Base-by-base conservation (phyloP, 1,140 invertebrate genomes). In the Temnothorax longispinosus region DNA sequence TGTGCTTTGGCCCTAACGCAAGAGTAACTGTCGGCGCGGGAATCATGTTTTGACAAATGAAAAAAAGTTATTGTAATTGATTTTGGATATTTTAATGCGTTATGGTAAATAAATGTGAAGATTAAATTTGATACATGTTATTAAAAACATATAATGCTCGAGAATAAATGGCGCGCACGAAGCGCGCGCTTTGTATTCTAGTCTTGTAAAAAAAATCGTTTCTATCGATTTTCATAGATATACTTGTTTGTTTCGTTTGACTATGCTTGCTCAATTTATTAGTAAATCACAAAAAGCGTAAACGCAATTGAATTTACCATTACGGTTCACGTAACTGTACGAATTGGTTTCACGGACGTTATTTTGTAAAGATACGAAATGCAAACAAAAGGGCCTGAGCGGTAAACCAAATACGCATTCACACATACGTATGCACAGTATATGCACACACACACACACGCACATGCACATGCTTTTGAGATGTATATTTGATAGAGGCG, bases 281-380 rank as follows among this genome's bases (percentile, higher is more conserved):
- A 81, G 4, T 52, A n/a, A 41, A 41, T 69, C 13, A 6, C 8
- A 54, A 81, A 81, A 65, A 15, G 21, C 15, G 15, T 80, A 80
- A 67, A 67, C 15, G 77, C 50, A 32, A 69, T 69, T 69, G 64
- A 69, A 69, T 56, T 56, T 64, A 27, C 47, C 52, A 69, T 81
- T 81, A 69, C 21, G 15, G 15, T n/a, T 50, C 10, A 5, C n/a
- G 41, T 21, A 60, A 35, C 7, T 82, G 27, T 60, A 74, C 27
- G 18, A 82, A 82, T 74, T 21, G 27, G n/a, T 74, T 74, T 8
- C 38, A 32, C 18, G 7, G 10, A 47, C 27, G 69, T 74, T 82
- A 82, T 74, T 74, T 32, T 82, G 41, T 74, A 74, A 74, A 82
- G 18, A 56, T 5, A 60, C n/a, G 41, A 47, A 58, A 47, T 47